These are phyloP conservation scores for Alfaro cultratus DNA, from an alignment of 2,797 vertebrate genomes.

Conservation along the genomic window DNA sequence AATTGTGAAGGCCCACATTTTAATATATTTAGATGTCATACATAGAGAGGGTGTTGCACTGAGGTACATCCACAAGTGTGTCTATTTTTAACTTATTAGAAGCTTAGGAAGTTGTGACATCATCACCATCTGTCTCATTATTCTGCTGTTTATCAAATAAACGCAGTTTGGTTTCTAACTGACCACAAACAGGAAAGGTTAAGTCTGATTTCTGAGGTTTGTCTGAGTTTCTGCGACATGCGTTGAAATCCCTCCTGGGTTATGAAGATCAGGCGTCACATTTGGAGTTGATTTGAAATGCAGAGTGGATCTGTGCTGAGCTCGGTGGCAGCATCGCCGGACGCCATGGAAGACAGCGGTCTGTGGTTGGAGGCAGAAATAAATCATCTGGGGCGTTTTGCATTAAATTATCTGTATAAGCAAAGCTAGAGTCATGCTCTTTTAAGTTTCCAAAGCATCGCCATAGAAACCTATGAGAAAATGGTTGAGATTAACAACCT, in stretches of 20 bases:
- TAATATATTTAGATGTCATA: not conserved
- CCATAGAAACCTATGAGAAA: not conserved
- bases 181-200: not conserved
- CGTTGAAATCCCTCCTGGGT: not conserved
- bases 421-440: not conserved
- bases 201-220: not conserved
- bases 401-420: not conserved
- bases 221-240: not conserved
- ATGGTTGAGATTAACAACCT: not conserved
- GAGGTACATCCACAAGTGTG: not conserved
- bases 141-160: not conserved
- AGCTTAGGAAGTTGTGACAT: not conserved
- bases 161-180: not conserved
- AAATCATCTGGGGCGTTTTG: not conserved
- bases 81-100: not conserved
- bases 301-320: not conserved
- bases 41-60: not conserved
- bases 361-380: not conserved
- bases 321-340: not conserved
- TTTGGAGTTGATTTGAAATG: not conserved
- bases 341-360: not conserved
- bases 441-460: not conserved
- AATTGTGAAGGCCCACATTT: not conserved
- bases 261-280: not conserved
- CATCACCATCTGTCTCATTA: not conserved